Evolutionary conservation across 2,797 vertebrate species (phyloP).

Genomic region (Triplophysa bombifrons): DNA sequence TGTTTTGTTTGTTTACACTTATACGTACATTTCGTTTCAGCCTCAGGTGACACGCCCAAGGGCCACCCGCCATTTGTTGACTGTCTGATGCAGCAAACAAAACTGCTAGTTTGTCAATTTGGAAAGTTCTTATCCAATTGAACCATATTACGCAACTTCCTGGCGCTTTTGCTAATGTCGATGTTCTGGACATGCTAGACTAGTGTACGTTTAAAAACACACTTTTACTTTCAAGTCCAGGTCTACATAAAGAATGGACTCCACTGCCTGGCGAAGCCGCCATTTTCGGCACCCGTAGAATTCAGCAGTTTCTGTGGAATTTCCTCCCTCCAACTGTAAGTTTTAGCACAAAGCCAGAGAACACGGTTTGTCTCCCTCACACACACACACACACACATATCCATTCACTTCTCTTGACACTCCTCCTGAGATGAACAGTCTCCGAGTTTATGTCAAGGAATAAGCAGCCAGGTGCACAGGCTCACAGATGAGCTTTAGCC

Average conservation of each 20-base stretch:
- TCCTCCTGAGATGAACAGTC: slow-evolving; percentile 13
- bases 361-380: background rate
- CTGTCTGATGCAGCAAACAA: background rate
- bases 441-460: background rate
- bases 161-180: background rate
- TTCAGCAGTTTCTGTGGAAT: slow-evolving; percentile 69
- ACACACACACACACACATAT: background rate
- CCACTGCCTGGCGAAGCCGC: background rate
- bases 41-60: background rate
- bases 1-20: slow-evolving; percentile 4
- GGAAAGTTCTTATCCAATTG: background rate
- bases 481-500: slow-evolving; percentile 3
- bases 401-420: background rate
- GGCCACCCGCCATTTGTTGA: background rate
- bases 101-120: background rate
- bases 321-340: slow-evolving; percentile 65
- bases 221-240: background rate
- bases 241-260: background rate
- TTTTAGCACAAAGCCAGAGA: slow-evolving; percentile 30
- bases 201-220: slow-evolving; percentile 2
- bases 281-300: slow-evolving; percentile 73
- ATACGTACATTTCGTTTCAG: slow-evolving; percentile 4
- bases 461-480: slow-evolving; percentile 16
- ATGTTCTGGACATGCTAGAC: background rate
- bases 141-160: background rate